phyloP scores from a whole-genome alignment of 2,113 vertebrate species.

The Panthera uncia region DNA sequence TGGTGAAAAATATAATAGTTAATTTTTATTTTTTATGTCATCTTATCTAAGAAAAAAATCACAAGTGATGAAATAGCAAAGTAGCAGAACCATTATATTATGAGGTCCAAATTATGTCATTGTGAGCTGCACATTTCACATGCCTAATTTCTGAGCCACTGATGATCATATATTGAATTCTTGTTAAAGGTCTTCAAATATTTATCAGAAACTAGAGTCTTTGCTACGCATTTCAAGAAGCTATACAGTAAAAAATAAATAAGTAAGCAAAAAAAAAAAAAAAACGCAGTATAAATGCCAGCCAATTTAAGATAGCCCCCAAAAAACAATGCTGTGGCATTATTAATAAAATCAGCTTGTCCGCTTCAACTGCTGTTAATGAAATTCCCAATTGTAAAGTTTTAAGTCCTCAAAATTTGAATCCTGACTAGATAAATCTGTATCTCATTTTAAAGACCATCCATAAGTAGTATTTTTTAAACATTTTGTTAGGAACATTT shows the following conservation, averaged over 20 bases:
- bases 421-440: background rate
- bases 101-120: constrained; percentile 1
- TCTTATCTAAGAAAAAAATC: constrained; percentile 64
- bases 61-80: background rate
- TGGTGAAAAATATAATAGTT: constrained; percentile 76
- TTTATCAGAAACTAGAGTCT: constrained; percentile 12
- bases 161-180: background rate
- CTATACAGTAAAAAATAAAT: background rate
- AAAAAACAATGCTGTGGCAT: background rate
- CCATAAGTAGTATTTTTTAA: background rate
- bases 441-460: background rate
- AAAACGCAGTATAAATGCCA: background rate
- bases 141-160: constrained; percentile 24
- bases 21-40: constrained; percentile 80
- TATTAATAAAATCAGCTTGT: background rate
- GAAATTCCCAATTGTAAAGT: background rate
- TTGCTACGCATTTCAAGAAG: background rate
- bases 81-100: background rate
- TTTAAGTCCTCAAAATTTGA: constrained; percentile 11
- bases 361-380: background rate
- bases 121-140: background rate
- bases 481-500: background rate
- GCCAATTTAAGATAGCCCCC: background rate
- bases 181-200: constrained; percentile 22
- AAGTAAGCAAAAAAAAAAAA: background rate